A percentile compares a stretch with the other conserved stretches of the same genome.
phyloP scores from a whole-genome alignment of 2,797 vertebrate genomes.

The Petrocephalus sullivani region DNA sequence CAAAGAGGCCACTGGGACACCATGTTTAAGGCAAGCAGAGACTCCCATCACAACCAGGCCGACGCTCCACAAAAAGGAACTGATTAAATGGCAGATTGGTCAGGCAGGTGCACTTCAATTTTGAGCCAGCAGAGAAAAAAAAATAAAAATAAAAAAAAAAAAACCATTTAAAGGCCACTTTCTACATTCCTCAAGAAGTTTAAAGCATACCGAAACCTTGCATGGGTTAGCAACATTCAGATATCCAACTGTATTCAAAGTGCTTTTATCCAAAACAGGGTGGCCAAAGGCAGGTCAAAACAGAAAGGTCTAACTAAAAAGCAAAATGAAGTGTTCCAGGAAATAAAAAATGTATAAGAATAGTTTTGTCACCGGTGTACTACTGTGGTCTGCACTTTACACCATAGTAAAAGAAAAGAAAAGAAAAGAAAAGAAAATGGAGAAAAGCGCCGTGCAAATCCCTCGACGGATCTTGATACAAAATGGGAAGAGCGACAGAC shows the following conservation, averaged over 20 bases:
- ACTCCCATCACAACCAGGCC: slow-evolving; percentile 21
- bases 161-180: not conserved
- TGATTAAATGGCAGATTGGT: not conserved
- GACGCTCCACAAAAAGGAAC: slow-evolving; percentile 7
- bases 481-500: slow-evolving; percentile 42
- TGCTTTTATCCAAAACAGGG: slow-evolving; percentile 17
- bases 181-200: not conserved
- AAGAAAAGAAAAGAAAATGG: not conserved
- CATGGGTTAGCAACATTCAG: not conserved
- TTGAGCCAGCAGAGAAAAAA: not conserved
- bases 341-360: not conserved
- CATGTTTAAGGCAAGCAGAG: slow-evolving; percentile 36
- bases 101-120: slow-evolving; percentile 10
- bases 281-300: not conserved
- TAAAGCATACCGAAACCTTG: not conserved
- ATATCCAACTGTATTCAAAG: slow-evolving; percentile 8
- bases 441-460: slow-evolving; percentile 24
- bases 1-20: slow-evolving; percentile 22
- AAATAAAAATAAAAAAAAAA: not conserved
- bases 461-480: slow-evolving; percentile 48
- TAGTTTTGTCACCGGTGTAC: slow-evolving; percentile 2
- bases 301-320: not conserved
- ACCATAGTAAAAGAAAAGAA: not conserved
- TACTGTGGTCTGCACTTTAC: not conserved
- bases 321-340: slow-evolving; percentile 1